Conservation (phyloP, 1,140 invertebrate species). For the Ditylenchus dipsaci region DNA sequence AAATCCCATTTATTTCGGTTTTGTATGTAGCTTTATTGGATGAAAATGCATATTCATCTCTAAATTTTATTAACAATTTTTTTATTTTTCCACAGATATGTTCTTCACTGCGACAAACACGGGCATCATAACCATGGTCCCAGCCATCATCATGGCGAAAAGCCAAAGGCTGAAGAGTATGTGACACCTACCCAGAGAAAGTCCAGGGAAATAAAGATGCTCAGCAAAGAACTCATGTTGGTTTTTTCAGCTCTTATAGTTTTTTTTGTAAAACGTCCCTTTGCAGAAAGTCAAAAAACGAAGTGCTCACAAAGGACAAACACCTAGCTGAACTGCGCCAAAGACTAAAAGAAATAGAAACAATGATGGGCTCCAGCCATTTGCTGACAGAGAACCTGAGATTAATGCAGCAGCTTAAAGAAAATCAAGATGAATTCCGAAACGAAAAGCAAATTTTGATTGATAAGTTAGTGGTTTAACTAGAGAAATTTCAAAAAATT, state of each 20-base stretch:
- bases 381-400: constrained; percentile 40
- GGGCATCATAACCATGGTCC: constrained; percentile 43
- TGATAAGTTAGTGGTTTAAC: constrained; percentile 20
- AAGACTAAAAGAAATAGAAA: constrained; percentile 50
- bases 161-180: constrained; percentile 33
- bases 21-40: too few relatives aligned
- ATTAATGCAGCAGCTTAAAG: constrained; percentile 35
- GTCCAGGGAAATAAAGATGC: constrained; percentile 40
- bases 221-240: constrained; percentile 42
- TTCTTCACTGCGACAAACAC: constrained; percentile 55
- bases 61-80: too few relatives aligned
- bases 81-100: constrained; percentile 38
- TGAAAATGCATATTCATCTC: too few relatives aligned
- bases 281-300: constrained; percentile 31
- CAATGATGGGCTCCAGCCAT: constrained; percentile 28
- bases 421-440: constrained; percentile 34
- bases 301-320: constrained; percentile 42
- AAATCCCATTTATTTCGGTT: too few relatives aligned
- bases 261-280: constrained; percentile 8
- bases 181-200: constrained; percentile 52
- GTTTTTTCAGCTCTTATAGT: constrained; percentile 10
- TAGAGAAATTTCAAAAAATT: too few relatives aligned
- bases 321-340: constrained; percentile 53
- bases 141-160: background rate
- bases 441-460: constrained; percentile 42